These are phyloP conservation scores for Bergia sp. DNA, from an alignment of 92 coral and sea anemone species.

Conservation along the genomic window DNA sequence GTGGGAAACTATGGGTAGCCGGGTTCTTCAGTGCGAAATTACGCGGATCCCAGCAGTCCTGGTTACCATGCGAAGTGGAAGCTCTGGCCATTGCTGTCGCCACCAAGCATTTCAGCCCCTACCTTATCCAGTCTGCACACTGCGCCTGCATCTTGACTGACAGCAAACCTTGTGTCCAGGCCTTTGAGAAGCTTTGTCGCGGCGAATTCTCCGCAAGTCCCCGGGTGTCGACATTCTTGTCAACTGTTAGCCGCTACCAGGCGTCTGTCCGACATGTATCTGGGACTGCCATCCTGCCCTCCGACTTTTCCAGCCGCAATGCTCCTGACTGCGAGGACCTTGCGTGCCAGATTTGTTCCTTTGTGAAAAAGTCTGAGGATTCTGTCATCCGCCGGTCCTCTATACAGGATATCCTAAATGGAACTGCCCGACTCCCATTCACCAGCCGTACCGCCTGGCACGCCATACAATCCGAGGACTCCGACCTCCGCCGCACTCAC, in stretches of 20 bases:
- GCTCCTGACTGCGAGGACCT: conserved; percentile 41
- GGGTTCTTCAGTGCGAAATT: conserved; percentile 50
- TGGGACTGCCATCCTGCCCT: conserved; percentile 57
- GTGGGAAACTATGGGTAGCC: conserved; percentile 20
- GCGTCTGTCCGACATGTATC: conserved; percentile 53
- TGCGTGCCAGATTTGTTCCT: conserved; percentile 59
- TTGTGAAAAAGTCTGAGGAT: conserved; percentile 44
- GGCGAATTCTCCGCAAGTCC: conserved; percentile 74
- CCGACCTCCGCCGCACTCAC: conserved; percentile 41
- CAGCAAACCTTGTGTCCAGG: too few relatives aligned
- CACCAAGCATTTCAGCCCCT: background rate
- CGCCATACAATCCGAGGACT: conserved; percentile 43
- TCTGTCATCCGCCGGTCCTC: conserved; percentile 59
- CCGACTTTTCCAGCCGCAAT: conserved; percentile 65
- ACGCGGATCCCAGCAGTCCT: conserved; percentile 22
- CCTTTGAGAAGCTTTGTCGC: conserved; percentile 35
- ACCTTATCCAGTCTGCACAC: background rate
- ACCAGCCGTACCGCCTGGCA: conserved; percentile 49
- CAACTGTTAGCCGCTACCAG: conserved; percentile 63
- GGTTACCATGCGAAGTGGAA: conserved; percentile 52
- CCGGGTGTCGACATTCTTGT: conserved; percentile 61
- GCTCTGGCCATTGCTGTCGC: conserved; percentile 24
- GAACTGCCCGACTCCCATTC: conserved; percentile 48
- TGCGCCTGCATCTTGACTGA: too few relatives aligned
- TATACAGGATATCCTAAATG: conserved; percentile 44